Percentiles rank a stretch among this genome's conserved stretches.
Evolutionary conservation across 1,140 invertebrate genomes (phyloP).

Genomic region (Drosophila subobscura): DNA sequence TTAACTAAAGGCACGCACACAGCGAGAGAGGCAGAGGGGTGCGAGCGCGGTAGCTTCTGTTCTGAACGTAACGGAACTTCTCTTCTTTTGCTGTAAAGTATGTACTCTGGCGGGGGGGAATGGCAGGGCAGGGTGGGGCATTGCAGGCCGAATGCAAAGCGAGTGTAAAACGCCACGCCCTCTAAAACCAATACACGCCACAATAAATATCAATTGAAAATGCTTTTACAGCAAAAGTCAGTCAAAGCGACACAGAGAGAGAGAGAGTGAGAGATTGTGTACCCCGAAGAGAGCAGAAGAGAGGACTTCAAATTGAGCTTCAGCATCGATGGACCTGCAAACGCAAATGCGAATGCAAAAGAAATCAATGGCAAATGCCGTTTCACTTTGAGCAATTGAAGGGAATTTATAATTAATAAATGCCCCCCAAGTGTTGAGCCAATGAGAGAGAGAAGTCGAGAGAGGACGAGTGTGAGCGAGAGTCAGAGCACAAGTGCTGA

Average conservation of each 20-base stretch:
- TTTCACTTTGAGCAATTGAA: constrained; percentile 65
- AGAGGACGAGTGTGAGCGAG: constrained; percentile 1
- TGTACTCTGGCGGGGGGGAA: constrained; percentile 4
- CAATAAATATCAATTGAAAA: constrained; percentile 82
- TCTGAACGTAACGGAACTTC: constrained; percentile 4
- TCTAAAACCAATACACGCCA: constrained; percentile 67
- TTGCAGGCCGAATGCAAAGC: constrained; percentile 69
- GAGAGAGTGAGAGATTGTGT: background rate
- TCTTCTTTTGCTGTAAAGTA: no score
- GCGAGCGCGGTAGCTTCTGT: constrained; percentile 34
- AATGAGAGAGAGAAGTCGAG: constrained; percentile 3
- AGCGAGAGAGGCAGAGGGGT: no score
- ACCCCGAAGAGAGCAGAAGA: background rate
- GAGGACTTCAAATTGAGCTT: constrained; percentile 61
- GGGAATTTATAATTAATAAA: constrained; percentile 80
- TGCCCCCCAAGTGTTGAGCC: constrained; percentile 24
- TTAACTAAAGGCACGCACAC: constrained; percentile 69
- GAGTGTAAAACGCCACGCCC: constrained; percentile 48
- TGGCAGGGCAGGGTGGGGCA: constrained; percentile 40
- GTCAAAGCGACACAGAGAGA: constrained; percentile 1
- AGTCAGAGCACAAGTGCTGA: constrained; percentile 49
- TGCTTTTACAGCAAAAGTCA: constrained; percentile 58
- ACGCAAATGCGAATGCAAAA: constrained; percentile 43
- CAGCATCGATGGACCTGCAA: constrained; percentile 55
- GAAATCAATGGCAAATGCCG: constrained; percentile 73